Evolutionary conservation across 2,797 vertebrate genomes (phyloP).

Genomic region (Betta splendens): DNA sequence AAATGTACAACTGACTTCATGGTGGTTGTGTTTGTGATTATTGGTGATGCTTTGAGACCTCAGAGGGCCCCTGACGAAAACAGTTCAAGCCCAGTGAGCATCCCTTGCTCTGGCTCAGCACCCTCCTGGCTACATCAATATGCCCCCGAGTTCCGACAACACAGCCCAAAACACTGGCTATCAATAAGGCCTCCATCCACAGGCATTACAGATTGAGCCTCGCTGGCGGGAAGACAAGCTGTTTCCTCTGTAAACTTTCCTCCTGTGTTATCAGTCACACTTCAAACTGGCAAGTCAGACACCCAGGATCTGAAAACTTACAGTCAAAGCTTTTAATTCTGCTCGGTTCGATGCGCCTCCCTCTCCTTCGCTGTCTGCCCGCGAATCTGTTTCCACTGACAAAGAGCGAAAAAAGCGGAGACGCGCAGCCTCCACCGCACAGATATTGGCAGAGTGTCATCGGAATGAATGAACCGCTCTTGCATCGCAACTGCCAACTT

Average conservation of each 20-base stretch:
- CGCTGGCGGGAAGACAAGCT: conserved; percentile 56
- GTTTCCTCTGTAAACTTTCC: conserved; percentile 70
- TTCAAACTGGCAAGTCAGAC: conserved; percentile 76
- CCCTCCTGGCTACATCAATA: conserved; percentile 77
- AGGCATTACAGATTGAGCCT: conserved; percentile 61
- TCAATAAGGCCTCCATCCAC: conserved; percentile 58
- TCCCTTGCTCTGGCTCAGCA: conserved; percentile 57
- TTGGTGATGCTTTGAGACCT: conserved; percentile 50
- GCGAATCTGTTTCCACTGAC: conserved; percentile 68
- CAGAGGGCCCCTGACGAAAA: conserved; percentile 60
- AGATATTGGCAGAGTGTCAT: conserved; percentile 87
- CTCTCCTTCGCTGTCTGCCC: conserved; percentile 52
- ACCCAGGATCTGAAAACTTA: conserved; percentile 76
- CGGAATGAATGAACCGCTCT: conserved; percentile 85
- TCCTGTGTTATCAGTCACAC: conserved; percentile 74
- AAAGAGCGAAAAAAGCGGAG: conserved; percentile 65
- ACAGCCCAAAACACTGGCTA: conserved; percentile 47
- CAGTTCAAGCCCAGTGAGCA: conserved; percentile 72
- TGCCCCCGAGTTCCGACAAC: conserved; percentile 67
- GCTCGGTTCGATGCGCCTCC: conserved; percentile 69
- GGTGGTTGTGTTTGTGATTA: conserved; percentile 65
- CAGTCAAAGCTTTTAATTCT: conserved; percentile 75
- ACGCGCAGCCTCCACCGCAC: conserved; percentile 63
- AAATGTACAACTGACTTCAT: conserved; percentile 33
- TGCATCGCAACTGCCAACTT: conserved; percentile 83